phyloP scores from a whole-genome alignment of 2,797 vertebrate genomes.

The Sciurus vulgaris region DNA sequence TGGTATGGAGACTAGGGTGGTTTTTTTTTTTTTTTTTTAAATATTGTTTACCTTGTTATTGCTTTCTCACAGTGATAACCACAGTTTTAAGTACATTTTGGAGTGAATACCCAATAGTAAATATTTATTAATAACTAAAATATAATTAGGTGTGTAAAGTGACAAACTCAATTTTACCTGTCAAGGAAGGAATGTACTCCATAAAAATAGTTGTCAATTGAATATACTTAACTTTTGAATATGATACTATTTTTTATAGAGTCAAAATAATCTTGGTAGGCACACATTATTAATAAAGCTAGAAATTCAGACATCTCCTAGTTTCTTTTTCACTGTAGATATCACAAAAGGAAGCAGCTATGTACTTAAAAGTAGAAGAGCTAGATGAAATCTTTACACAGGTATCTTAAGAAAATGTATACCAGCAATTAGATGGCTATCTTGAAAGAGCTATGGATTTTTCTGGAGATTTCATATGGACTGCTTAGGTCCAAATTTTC shows the following conservation, averaged over 20 bases:
- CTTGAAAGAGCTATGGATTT: background rate
- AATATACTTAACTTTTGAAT: background rate
- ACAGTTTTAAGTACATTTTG: background rate
- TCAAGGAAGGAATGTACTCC: background rate
- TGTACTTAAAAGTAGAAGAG: background rate
- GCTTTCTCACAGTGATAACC: background rate
- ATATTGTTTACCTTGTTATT: background rate
- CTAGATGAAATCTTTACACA: background rate
- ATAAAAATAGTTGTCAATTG: background rate
- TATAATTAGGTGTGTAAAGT: background rate
- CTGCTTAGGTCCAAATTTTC: background rate
- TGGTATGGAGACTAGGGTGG: background rate
- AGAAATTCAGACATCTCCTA: background rate
- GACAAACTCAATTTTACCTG: background rate
- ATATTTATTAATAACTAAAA: background rate
- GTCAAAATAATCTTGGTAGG: background rate
- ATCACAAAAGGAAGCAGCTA: background rate
- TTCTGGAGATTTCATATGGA: background rate
- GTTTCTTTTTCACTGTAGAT: background rate
- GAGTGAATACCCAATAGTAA: background rate
- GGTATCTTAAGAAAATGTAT: background rate
- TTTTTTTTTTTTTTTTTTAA: background rate
- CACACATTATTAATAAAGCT: background rate
- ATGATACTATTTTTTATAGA: background rate
- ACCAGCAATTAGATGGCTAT: background rate